Base-by-base conservation (phyloP, 2,888 invertebrate species). In the Coenonympha arcania region DNA sequence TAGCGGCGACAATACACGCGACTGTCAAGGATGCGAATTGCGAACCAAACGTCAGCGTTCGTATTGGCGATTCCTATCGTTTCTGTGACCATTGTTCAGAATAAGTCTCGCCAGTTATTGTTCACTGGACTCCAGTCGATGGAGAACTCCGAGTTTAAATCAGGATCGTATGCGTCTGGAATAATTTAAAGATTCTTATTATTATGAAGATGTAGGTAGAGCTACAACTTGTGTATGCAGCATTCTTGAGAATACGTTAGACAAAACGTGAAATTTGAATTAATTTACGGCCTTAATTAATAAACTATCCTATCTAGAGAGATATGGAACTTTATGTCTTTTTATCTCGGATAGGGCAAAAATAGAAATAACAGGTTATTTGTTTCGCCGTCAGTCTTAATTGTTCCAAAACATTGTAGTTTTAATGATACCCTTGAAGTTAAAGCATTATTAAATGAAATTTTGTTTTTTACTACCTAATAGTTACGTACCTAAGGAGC, bases 31-130 rank as follows among this genome's bases (percentile, higher is more conserved):
- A 71, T 68, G 66, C 64, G 53, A 60, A 56, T n/a, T n/a, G n/a
- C n/a, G n/a, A n/a, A 61, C 59, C 41, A 42, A 71, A 79, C 83
- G 81, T 84, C 81, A 82, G 65, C 61, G 55, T n/a, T 59, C 68
- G 68, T 72, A 77, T 84, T 82, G 79, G 68, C 69, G 79, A 85
- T 85, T 79, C 84, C 64, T 79, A 79, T 82, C 83, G 75, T 79
- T 75, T 70, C 72, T 71, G 69, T 55, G 63, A 65, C 83, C 73
- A 85, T 85, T 85, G 85, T 85, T 85, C 85, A 76, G 74, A 81
- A 85, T 85, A 85, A 73, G 85, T 85, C 83, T 69, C 81, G 77
- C 57, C 62, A 74, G 73, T 76, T 79, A 84, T 85, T 85, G 82
- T 83, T 77, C 68, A 59, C 60, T 58, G 63, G 63, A 68, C 67